Conservation (phyloP, 2,888 invertebrate species). For the Eristalis tenax region DNA sequence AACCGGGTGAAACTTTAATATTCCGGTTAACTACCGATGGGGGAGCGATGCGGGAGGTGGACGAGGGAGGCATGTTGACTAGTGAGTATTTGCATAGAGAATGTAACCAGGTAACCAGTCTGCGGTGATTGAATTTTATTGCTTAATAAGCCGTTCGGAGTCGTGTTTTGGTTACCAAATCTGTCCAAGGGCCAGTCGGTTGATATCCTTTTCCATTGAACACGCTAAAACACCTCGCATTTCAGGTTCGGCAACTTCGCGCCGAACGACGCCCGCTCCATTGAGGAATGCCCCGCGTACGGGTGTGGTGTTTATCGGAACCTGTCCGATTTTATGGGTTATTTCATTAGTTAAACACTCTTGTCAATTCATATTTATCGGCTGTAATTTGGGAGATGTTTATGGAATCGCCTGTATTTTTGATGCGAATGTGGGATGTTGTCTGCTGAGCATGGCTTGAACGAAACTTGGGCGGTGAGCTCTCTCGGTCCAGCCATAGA, state of each 20-base stretch:
- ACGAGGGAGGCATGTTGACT: not conserved
- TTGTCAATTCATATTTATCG: constrained; percentile 12
- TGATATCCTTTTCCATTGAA: not conserved
- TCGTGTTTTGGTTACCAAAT: not conserved
- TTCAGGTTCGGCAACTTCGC: not conserved
- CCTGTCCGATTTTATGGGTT: not conserved
- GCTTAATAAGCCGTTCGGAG: constrained; percentile 21
- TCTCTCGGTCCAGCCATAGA: too few species aligned
- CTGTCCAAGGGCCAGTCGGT: not conserved
- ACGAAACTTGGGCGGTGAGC: too few species aligned
- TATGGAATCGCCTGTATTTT: not conserved
- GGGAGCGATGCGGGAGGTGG: too few species aligned
- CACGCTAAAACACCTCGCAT: not conserved
- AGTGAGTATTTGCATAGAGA: constrained; percentile 21
- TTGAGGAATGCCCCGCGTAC: not conserved
- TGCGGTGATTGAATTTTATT: constrained; percentile 22
- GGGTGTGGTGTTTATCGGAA: constrained; percentile 10
- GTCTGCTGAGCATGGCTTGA: too few species aligned
- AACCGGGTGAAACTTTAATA: constrained; percentile 4
- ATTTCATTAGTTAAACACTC: constrained; percentile 3
- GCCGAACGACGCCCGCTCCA: not conserved
- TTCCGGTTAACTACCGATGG: constrained; percentile 8
- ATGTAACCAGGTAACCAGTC: not conserved
- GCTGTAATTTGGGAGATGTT: not conserved
- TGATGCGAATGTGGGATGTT: not conserved